These are phyloP conservation scores for Baronia brevicornis DNA, from an alignment of 2,888 invertebrate genomes.

Conservation along the genomic window DNA sequence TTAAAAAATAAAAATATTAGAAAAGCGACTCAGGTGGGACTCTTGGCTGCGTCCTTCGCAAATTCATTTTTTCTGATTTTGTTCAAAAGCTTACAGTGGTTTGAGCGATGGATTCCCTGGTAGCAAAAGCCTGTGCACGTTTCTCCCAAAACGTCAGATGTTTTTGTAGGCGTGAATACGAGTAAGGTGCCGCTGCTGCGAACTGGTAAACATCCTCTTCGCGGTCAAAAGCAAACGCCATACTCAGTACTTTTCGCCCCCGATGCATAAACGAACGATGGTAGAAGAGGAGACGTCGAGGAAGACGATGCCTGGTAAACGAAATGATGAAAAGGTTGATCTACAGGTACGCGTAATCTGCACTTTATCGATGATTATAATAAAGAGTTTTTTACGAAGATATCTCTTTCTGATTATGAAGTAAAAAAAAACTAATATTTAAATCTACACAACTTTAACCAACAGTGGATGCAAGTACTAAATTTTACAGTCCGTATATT, in stretches of 20 bases:
- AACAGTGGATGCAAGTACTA: too few species aligned
- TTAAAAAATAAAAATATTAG: too few species aligned
- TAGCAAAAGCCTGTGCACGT: conserved; percentile 79
- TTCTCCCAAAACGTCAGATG: conserved; percentile 83
- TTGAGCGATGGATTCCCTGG: conserved; percentile 81
- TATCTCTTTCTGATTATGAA: too few species aligned
- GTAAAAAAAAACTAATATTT: too few species aligned
- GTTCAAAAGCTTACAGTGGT: conserved; percentile 74
- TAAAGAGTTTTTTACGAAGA: too few species aligned
- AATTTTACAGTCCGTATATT: too few species aligned
- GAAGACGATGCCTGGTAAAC: conserved; percentile 81
- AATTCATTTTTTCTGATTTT: too few species aligned
- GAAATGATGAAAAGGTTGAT: conserved; percentile 7
- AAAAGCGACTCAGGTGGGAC: too few species aligned
- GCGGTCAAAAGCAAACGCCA: conserved; percentile 95
- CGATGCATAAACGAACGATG: conserved; percentile 92
- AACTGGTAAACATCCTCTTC: conserved; percentile 98
- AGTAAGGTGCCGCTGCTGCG: conserved; percentile 94
- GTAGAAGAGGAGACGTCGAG: conserved; percentile 90
- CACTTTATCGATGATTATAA: too few species aligned
- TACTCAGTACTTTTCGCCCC: conserved; percentile 93
- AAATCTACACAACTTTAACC: too few species aligned
- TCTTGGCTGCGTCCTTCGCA: too few species aligned
- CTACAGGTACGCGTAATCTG: too few species aligned
- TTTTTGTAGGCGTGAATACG: conserved; percentile 92